Evolutionary conservation across 1,140 invertebrate genomes (phyloP), one percentile per base, ranked within the genome.

Genomic region (Hermatobates lingyangjiaoensis): DNA sequence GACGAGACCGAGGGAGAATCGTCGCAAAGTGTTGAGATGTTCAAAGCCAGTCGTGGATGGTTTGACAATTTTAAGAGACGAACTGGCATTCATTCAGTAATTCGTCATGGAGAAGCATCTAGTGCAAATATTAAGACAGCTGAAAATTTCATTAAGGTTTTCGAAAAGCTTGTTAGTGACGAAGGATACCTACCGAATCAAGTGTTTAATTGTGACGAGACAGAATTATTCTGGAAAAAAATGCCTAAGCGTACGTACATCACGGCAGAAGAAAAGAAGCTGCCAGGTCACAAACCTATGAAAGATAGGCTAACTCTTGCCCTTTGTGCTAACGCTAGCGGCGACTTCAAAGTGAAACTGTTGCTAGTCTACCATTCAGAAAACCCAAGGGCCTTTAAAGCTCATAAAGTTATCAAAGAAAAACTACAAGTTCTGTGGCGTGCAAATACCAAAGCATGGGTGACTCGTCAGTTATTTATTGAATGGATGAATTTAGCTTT

Each of bases 181-280:
- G 30, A 7, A 10, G 30, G 30, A 34, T 34, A 34, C 7, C 30
- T 10, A 10, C 24, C 38, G 10, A 26, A 50, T 20, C 39, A 50
- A 42, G 38, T 60, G 2, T 59, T 60, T 30, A 61, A 60, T 40
- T 26, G 53, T 15, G 56, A 59, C 49, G 58, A 60, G 48, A 60
- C 55, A 28, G 52, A 56, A 4, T 50, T 60, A 1, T 59, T 56
- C 44, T 59, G 55, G 58, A 61, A 59, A 39, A 56, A 45, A 45
- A 52, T 59, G 51, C 54, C 55, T 23, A 26, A 34, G 3, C 27
- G 56, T 44, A 59, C 60, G 15, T 60, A 48, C 34, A 51, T 58
- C 18, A 27, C 44, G 1, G 38, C 25, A 25, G 55, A 59, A n/a
- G 56, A 61, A 48, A 26, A 48, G 20, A 26, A 24, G 44, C 23